Base-by-base conservation (phyloP, 2,888 invertebrate species). In the Orthonevra nobilis region DNA sequence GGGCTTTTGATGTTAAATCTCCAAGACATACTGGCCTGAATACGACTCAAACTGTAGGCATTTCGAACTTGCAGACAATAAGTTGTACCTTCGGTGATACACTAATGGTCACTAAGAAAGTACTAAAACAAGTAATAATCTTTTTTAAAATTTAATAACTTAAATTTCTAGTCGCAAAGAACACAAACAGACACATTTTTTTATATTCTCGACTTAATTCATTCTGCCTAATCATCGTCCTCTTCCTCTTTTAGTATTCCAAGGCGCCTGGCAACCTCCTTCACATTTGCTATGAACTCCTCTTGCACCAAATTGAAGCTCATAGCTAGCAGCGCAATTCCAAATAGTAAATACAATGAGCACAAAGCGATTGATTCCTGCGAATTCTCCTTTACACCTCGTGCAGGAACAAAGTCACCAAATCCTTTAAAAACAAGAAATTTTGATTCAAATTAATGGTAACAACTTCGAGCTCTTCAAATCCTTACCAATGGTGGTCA, bases 301-400 rank as follows among this genome's bases (percentile, higher is more conserved):
- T 97, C 97, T 88, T 97, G 97, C 40, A 98, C 97, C 86, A 98
- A 90, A 90, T 98, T 98, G 89, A 98, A 98, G 84, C 96, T 96
- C 98, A 98, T 98, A 20, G 97, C 97, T 81, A 98, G 90, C 42
- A 98, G 89, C 0, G 97, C 96, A 85, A 98, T 98, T 4, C 98
- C 98, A 87, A 98, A 97, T 38, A 98, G 91, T 81, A 98, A 90
- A 89, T 98, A 98, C 63, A 98, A 90, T 0, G 97, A 97, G 85
- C 97, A 97, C 58, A 97, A 91, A 0, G 97, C 97, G 81, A 98
- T 92, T 2, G 89, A 88, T 68, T 82, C 68, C 56, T 88, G 86
- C 0, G 88, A 87, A 73, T 88, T 87, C 50, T 87, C 88, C 81
- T 88, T 87, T 3, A 87, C 87, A 1, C 88, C 88, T 79, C 95